Conservation (phyloP, 2,888 invertebrate species). For the Hypercompe scribonia region DNA sequence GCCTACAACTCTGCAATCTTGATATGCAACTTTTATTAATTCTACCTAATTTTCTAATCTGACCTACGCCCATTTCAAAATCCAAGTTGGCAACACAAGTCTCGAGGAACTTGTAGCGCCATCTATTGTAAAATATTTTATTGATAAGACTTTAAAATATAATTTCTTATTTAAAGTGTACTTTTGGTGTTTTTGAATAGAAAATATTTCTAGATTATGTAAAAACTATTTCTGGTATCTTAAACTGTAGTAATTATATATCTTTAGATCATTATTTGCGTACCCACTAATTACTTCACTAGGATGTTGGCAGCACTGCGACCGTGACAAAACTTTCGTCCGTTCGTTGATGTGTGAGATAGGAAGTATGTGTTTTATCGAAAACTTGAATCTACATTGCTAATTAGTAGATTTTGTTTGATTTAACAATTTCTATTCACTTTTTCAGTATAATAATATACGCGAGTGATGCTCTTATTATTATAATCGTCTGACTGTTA, state of each 20-base stretch:
- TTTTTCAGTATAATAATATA: slow-evolving; percentile 23
- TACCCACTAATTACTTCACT: slow-evolving; percentile 27
- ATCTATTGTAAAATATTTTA: slow-evolving; percentile 43
- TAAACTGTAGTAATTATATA: neutral
- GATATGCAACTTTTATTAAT: too few species aligned
- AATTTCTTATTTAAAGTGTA: neutral
- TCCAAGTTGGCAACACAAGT: too few species aligned
- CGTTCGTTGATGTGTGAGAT: slow-evolving; percentile 69
- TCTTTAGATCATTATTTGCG: neutral
- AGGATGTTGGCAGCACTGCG: slow-evolving; percentile 61
- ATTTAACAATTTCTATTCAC: slow-evolving; percentile 33
- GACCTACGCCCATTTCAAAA: too few species aligned
- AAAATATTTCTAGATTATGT: neutral
- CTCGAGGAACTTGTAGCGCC: slow-evolving; percentile 42
- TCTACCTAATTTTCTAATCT: too few species aligned
- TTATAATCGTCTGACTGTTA: slow-evolving; percentile 41
- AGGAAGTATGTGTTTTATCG: slow-evolving; percentile 62
- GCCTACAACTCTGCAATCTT: too few species aligned
- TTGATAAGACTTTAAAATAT: neutral
- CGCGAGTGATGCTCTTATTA: slow-evolving; percentile 31
- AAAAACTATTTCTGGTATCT: neutral
- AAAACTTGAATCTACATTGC: slow-evolving; percentile 40
- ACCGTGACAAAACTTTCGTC: slow-evolving; percentile 78
- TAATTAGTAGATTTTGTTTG: slow-evolving; percentile 48
- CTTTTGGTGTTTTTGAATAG: slow-evolving; percentile 9